Evolutionary conservation across 1,140 invertebrate genomes (phyloP).

Genomic region (Drosophila aff.): DNA sequence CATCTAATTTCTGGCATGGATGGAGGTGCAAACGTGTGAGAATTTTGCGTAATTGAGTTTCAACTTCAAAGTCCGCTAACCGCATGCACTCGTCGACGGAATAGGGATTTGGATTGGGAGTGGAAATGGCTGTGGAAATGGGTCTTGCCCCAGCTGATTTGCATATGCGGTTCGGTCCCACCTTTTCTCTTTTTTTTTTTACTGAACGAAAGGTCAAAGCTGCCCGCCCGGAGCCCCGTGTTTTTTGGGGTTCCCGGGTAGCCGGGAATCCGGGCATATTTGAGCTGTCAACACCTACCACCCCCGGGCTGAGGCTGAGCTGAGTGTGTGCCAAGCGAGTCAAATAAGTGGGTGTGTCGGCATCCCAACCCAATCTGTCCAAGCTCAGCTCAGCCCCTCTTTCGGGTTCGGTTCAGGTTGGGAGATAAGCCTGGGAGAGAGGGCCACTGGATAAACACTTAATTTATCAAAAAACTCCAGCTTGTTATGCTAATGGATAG

Average conservation of each 20-base stretch:
- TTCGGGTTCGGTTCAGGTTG: not conserved
- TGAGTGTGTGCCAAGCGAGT: constrained; percentile 48
- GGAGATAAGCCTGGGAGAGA: constrained; percentile 42
- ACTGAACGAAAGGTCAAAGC: constrained; percentile 56
- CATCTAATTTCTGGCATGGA: constrained; percentile 12
- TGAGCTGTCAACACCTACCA: constrained; percentile 73
- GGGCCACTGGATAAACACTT: constrained; percentile 74
- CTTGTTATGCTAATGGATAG: constrained; percentile 79
- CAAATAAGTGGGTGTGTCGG: constrained; percentile 49
- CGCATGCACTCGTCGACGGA: constrained; percentile 69
- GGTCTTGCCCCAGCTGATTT: constrained; percentile 57
- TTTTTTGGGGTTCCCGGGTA: constrained; percentile 19
- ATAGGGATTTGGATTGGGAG: constrained; percentile 27
- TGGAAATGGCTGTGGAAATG: constrained; percentile 12
- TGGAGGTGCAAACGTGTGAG: constrained; percentile 73
- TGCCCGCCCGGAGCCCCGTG: constrained; percentile 26
- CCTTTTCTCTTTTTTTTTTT: constrained; percentile 30
- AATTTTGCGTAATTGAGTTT: constrained; percentile 83
- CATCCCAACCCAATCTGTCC: constrained; percentile 14
- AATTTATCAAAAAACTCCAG: constrained; percentile 76
- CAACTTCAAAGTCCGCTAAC: constrained; percentile 78
- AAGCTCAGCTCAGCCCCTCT: not conserved
- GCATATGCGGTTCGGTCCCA: constrained; percentile 64
- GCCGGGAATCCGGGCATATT: constrained; percentile 54
- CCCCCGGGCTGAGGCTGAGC: not conserved